Evolutionary conservation across 2,113 vertebrate genomes (phyloP), one percentile per base, ranked within the genome.

Genomic region (Cinclus mexicanus): DNA sequence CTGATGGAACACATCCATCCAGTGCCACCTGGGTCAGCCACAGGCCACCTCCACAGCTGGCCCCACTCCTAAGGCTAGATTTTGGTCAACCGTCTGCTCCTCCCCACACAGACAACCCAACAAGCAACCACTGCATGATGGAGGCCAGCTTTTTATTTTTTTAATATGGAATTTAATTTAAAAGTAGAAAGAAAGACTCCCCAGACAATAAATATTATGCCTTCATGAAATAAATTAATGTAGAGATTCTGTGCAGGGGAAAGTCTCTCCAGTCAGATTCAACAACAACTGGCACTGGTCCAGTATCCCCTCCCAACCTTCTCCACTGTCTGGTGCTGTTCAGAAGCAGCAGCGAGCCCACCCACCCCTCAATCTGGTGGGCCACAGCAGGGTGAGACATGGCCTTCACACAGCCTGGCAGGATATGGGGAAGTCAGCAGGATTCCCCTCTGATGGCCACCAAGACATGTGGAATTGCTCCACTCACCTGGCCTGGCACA

Each of bases 201-300:
- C 95, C 96, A 95, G 94, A 96, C 89, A 98, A 98, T 98, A 98
- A 98, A 98, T 98, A 98, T 79, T 97, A 95, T 5, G 89, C 84
- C 94, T 97, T 83, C 87, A 93, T 94, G 97, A 98, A 98, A 98
- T 98, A 98, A 98, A 97, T 98, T 98, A 98, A 98, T 14, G 90
- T 88, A 94, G 96, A 96, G 75, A 93, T 95, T 94, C 96, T 95
- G 91, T 22, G 46, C 83, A 91, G 87, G 75, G 83, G 94, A 55
- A 84, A 83, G 52, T 64, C 5, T 12, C 65, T 95, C 83, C 61
- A 67, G 50, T 93, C 93, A 96, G 78, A 82, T 96, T 91, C 94
- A 82, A 83, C 59, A 85, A 91, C 67, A 89, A 93, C 61, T 39
- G 24, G 84, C 68, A 82, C 91, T 90, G 83, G 83, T 74, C 50